Evolutionary conservation across 2,113 vertebrate species (phyloP).

Genomic region (Onychorhynchus coronatus): DNA sequence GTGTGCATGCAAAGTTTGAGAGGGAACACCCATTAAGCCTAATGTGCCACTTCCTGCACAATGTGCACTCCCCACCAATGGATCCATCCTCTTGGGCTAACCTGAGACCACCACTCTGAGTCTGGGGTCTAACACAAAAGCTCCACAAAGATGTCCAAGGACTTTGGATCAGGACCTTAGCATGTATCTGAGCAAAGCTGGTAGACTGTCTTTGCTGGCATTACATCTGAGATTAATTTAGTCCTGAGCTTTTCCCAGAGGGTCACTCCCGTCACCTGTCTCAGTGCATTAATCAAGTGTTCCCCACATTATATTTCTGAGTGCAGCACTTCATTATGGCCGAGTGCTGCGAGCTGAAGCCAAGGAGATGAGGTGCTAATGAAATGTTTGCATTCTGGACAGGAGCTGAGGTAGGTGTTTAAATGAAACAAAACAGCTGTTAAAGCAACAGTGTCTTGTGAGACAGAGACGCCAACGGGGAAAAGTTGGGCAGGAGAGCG

Average conservation of each 20-base stretch:
- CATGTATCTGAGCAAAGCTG: neutral
- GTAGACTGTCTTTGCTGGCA: neutral
- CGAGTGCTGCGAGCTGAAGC: conserved; percentile 36
- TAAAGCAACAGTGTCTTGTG: conserved; percentile 10
- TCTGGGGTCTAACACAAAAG: neutral
- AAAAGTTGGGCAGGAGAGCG: neutral
- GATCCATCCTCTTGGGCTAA: neutral
- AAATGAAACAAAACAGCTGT: conserved; percentile 56
- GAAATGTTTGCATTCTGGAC: conserved; percentile 57
- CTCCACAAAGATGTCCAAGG: neutral
- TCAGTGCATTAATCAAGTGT: conserved; percentile 40
- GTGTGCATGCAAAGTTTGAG: neutral
- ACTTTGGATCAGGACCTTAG: neutral
- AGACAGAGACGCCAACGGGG: neutral
- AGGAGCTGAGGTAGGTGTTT: conserved; percentile 58
- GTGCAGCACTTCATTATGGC: conserved; percentile 53
- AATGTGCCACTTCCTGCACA: fast-evolving
- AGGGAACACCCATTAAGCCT: neutral
- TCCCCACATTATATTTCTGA: conserved; percentile 24
- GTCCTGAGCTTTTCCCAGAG: neutral
- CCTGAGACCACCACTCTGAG: neutral
- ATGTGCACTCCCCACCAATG: neutral
- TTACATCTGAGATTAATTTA: neutral
- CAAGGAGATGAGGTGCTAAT: conserved; percentile 61
- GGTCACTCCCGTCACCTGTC: conserved; percentile 22